Percentiles rank a stretch among this genome's conserved stretches.
These are phyloP conservation scores for Cliona cf. orientalis DNA, from an alignment of 37 sponge, comb jelly and placozoan genomes.

Conservation along the genomic window DNA sequence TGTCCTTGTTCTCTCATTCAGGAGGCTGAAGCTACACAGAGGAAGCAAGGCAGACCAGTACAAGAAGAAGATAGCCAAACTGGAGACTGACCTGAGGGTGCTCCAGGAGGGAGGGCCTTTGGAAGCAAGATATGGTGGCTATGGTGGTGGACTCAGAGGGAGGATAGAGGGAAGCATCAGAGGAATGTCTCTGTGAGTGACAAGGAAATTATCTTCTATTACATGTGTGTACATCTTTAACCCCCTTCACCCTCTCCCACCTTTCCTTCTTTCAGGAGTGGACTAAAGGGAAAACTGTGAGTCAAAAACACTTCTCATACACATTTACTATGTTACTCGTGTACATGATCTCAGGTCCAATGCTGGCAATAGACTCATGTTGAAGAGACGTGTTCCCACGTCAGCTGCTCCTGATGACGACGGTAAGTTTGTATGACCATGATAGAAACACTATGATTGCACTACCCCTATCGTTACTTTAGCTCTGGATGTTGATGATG, in stretches of 20 bases:
- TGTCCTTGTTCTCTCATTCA: too few relatives aligned
- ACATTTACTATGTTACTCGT: too few relatives aligned
- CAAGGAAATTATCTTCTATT: too few relatives aligned
- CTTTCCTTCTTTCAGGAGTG: too few relatives aligned
- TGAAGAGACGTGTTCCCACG: neutral
- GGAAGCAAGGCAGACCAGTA: constrained; percentile 9
- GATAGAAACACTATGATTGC: neutral
- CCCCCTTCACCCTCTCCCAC: too few relatives aligned
- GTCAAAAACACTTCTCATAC: neutral
- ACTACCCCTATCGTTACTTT: neutral
- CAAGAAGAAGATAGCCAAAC: constrained; percentile 56
- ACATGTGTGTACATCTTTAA: too few relatives aligned
- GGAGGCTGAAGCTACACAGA: constrained; percentile 5
- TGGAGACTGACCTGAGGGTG: constrained; percentile 30
- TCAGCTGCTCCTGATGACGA: constrained; percentile 8
- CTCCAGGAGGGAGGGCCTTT: constrained; percentile 22
- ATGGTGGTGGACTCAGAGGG: constrained; percentile 5
- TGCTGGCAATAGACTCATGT: constrained; percentile 23
- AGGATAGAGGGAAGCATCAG: constrained; percentile 21
- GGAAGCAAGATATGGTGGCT: neutral
- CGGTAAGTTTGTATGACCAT: neutral
- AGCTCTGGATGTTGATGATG: constrained; percentile 22
- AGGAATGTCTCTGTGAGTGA: constrained; percentile 17
- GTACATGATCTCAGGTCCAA: neutral
- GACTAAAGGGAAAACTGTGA: constrained; percentile 35